phyloP scores from a whole-genome alignment of 2,113 vertebrate species.

The Nyctibius bracteatus region DNA sequence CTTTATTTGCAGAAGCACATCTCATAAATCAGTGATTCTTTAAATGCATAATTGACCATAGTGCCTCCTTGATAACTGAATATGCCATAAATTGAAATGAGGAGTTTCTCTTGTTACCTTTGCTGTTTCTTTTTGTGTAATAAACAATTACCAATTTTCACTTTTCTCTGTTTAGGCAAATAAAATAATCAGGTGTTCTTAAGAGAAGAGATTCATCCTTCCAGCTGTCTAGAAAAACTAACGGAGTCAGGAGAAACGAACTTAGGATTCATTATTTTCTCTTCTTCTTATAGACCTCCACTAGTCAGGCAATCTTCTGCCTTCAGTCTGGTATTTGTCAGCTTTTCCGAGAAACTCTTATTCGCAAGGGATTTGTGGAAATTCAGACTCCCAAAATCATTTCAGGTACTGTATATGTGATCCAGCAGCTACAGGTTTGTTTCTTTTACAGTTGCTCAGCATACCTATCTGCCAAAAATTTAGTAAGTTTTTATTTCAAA shows the following conservation, averaged over 20 bases:
- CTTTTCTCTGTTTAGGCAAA: neutral
- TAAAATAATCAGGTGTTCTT: neutral
- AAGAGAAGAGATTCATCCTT: neutral
- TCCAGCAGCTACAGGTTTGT: neutral
- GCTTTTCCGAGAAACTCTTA: constrained; percentile 93
- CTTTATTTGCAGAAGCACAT: constrained; percentile 12
- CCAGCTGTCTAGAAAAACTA: neutral
- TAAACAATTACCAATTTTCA: neutral
- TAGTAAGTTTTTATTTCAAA: neutral
- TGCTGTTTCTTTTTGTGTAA: neutral
- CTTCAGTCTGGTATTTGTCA: constrained; percentile 93
- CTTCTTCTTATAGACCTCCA: constrained; percentile 85
- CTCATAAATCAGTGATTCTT: neutral
- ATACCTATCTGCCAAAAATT: neutral
- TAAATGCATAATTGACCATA: neutral
- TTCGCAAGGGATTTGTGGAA: constrained; percentile 93
- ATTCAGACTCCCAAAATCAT: constrained; percentile 99
- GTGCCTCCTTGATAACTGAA: neutral
- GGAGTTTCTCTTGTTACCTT: neutral
- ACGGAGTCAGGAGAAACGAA: neutral
- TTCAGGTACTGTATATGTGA: constrained; percentile 81
- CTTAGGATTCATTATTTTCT: constrained; percentile 15
- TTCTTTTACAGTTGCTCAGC: neutral
- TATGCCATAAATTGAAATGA: neutral
- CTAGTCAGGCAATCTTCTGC: constrained; percentile 92